These are phyloP conservation scores for Hemichromis elongatus DNA, from an alignment of 2,113 vertebrate species.

Conservation along the genomic window DNA sequence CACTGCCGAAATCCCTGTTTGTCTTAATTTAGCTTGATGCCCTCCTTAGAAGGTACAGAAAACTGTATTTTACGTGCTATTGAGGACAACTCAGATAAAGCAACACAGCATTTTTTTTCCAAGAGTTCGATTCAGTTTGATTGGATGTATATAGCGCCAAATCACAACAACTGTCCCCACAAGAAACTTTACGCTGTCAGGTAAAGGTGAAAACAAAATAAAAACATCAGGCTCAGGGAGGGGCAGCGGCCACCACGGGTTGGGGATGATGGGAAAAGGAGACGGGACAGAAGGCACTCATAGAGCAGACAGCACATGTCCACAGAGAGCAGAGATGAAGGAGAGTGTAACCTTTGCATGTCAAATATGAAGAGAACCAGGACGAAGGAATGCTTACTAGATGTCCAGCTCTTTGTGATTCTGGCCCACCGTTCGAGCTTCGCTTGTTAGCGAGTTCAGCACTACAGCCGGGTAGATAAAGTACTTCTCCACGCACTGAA, in stretches of 20 bases:
- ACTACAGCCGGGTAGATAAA: slow-evolving; percentile 87
- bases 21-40: neutral
- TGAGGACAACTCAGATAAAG: neutral
- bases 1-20: neutral
- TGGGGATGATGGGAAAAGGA: neutral
- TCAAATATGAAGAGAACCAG: neutral
- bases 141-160: neutral
- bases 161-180: neutral
- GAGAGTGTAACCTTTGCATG: neutral
- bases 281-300: neutral
- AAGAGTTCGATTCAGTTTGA: neutral
- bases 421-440: slow-evolving; percentile 79
- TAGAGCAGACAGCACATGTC: neutral
- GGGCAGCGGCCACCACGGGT: neutral
- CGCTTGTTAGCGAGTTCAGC: slow-evolving; percentile 85
- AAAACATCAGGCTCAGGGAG: neutral
- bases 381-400: slow-evolving; percentile 72
- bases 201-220: neutral
- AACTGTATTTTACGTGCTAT: neutral
- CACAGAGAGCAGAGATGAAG: neutral
- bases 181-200: neutral
- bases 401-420: slow-evolving; percentile 81
- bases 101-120: neutral
- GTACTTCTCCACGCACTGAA: slow-evolving; percentile 88
- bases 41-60: neutral